Evolutionary conservation across 2,797 vertebrate species (phyloP).

Genomic region (Micromesistius poutassou): DNA sequence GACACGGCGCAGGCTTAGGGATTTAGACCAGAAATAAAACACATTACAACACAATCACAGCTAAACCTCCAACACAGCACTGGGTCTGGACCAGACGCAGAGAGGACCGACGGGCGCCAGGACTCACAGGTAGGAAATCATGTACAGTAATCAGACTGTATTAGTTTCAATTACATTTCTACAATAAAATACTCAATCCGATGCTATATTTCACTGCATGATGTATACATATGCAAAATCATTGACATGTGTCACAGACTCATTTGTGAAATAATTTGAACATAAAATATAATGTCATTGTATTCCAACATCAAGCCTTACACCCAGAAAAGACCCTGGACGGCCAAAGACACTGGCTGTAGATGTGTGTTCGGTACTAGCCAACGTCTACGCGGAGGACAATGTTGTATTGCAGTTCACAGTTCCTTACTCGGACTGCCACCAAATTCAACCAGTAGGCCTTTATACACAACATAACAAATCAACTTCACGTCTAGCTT

Average conservation of each 20-base stretch:
- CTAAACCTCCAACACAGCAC: neutral
- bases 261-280: too few species aligned
- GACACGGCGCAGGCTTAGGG: constrained; percentile 84
- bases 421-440: neutral
- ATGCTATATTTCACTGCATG: too few species aligned
- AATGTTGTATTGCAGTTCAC: too few species aligned
- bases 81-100: neutral
- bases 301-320: too few species aligned
- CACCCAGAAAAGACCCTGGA: too few species aligned
- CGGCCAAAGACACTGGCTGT: too few species aligned
- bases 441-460: neutral
- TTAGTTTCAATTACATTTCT: neutral
- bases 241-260: too few species aligned
- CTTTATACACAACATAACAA: neutral
- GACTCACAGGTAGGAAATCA: too few species aligned
- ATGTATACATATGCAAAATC: too few species aligned
- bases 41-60: neutral
- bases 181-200: neutral
- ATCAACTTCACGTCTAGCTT: neutral
- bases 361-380: too few species aligned
- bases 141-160: neutral
- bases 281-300: too few species aligned
- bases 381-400: too few species aligned
- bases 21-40: constrained; percentile 35
- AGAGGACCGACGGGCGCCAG: neutral